Evolutionary conservation across 2,113 vertebrate genomes (phyloP), one percentile per base, ranked within the genome.

Genomic region (Puma concolor): DNA sequence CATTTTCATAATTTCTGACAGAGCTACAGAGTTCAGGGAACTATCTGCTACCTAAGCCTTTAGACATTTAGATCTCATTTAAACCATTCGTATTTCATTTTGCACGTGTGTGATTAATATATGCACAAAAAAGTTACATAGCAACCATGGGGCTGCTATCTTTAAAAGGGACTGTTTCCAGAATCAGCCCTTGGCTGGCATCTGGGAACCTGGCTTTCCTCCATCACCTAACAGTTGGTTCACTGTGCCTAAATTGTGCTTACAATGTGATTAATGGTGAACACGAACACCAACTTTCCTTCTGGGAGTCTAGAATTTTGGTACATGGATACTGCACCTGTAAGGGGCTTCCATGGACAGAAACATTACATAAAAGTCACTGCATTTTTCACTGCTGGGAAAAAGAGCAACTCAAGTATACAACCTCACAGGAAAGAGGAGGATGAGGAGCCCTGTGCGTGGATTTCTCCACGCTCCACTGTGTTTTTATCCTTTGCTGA

Each of bases 1-100:
- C 36, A 52, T 72, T 86, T 77, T 87, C 94, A 87, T 36, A 74
- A 87, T 88, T 52, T 95, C 57, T 90, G 67, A 89, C n/a, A 50
- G 38, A 88, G 95, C 25, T 54, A 79, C 52, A 88, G 77, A 88
- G 41, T 60, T 92, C 74, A 69, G 19, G 82, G 41, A 90, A 69
- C 64, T 94, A 66, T 57, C 60, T 95, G 21, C 84, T 79, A 80
- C 29, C 33, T 31, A 80, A 84, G 16, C 3, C 48, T 88, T 67
- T 60, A 82, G 66, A 89, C 64, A 25, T 48, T 94, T 82, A 72
- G 82, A 88, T 91, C 81, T 88, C 77, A 54, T 44, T 57, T 67
- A 41, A 54, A 91, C 83, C 41, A 25, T 14, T 38, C 33, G 33
- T 33, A 54, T 27, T 88, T 84, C 33, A 50, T 14, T 92, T 69